phyloP scores from a whole-genome alignment of 2,888 invertebrate species.

The Agrypnus murinus region DNA sequence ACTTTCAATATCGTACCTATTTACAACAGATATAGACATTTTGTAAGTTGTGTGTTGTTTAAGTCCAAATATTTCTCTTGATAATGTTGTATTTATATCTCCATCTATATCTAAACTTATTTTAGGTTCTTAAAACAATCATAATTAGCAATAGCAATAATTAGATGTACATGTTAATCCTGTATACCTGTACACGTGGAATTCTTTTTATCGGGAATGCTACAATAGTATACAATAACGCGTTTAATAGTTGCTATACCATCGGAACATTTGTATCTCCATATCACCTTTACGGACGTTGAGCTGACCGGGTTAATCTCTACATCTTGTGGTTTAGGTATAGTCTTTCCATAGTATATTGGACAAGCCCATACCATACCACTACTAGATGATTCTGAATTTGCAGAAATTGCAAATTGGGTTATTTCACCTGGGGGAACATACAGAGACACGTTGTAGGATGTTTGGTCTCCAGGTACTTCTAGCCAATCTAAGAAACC shows the following conservation, averaged over 20 bases:
- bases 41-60: slow-evolving; percentile 85
- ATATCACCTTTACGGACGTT: slow-evolving; percentile 77
- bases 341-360: slow-evolving; percentile 71
- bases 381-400: slow-evolving; percentile 80
- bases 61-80: slow-evolving; percentile 76
- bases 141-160: background rate
- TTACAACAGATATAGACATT: slow-evolving; percentile 79
- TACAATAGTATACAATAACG: slow-evolving; percentile 85
- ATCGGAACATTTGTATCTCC: slow-evolving; percentile 86
- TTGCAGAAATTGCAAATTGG: slow-evolving; percentile 89
- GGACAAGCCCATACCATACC: slow-evolving; percentile 93
- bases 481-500: slow-evolving; percentile 77
- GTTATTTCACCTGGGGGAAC: slow-evolving; percentile 76
- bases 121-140: slow-evolving; percentile 57
- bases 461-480: slow-evolving; percentile 72
- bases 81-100: slow-evolving; percentile 72
- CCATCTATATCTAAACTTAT: slow-evolving; percentile 69
- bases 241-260: slow-evolving; percentile 82
- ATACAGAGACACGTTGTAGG: slow-evolving; percentile 73
- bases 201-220: slow-evolving; percentile 73
- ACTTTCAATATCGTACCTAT: slow-evolving; percentile 73
- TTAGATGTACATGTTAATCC: too few relatives aligned
- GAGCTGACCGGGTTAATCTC: slow-evolving; percentile 73
- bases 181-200: slow-evolving; percentile 73
- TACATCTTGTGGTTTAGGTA: slow-evolving; percentile 76